phyloP scores from a whole-genome alignment of 2,797 vertebrate species.

The Rhadinocentrus ornatus region DNA sequence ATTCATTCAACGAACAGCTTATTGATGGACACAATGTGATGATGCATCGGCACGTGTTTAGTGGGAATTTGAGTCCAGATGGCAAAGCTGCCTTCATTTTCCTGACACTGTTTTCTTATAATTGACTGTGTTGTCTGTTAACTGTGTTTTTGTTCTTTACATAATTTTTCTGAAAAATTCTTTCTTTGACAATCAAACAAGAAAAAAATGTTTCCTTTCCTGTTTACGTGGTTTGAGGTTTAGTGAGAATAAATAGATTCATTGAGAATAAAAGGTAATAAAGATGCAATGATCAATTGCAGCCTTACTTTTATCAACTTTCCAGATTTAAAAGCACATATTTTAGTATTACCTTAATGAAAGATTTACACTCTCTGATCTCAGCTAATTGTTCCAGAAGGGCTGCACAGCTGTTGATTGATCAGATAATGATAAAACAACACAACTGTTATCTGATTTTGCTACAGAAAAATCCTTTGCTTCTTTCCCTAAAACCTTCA shows the following conservation, averaged over 20 bases:
- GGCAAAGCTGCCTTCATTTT: conserved; percentile 44
- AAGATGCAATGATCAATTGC: not conserved
- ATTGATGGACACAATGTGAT: conserved; percentile 36
- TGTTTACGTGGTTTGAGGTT: conserved; percentile 19
- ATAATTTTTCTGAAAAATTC: not conserved
- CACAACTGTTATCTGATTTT: not conserved
- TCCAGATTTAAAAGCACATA: not conserved
- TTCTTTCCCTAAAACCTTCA: not conserved
- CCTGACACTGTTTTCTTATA: conserved; percentile 19
- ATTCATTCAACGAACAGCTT: conserved; percentile 30
- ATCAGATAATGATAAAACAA: conserved; percentile 1
- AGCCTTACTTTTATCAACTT: conserved; percentile 4
- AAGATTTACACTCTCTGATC: not conserved
- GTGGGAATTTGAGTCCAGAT: conserved; percentile 70
- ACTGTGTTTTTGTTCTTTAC: not conserved
- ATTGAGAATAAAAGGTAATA: conserved; percentile 19
- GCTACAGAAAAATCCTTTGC: not conserved
- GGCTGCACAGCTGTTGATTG: not conserved
- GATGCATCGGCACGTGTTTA: conserved; percentile 47
- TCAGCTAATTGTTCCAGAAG: not conserved
- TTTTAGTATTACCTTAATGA: not conserved
- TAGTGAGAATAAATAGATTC: conserved; percentile 6
- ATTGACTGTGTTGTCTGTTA: not conserved
- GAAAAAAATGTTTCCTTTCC: not conserved
- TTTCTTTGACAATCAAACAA: not conserved